Conservation (phyloP, 2,113 vertebrate species). For the Oreochromis niloticus region DNA sequence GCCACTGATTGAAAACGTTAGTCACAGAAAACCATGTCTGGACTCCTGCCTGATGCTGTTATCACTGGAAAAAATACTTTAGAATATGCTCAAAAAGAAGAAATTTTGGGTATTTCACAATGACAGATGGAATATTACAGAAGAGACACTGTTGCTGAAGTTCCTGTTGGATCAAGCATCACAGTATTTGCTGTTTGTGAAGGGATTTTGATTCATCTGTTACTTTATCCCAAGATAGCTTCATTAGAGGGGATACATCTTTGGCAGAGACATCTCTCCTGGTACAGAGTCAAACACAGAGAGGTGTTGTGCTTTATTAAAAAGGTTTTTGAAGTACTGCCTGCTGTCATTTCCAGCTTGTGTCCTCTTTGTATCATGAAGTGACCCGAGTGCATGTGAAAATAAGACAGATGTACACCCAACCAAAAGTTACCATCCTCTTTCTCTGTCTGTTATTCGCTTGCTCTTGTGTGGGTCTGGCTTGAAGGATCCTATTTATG, state of each 20-base stretch:
- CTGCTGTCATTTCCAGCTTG: constrained; percentile 20
- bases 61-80: neutral
- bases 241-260: constrained; percentile 17
- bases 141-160: neutral
- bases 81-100: neutral
- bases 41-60: neutral
- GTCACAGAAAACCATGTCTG: neutral
- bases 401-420: constrained; percentile 9
- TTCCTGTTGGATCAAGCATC: neutral
- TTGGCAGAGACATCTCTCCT: neutral
- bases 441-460: neutral
- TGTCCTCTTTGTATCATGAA: neutral
- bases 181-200: neutral
- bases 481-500: constrained; percentile 12
- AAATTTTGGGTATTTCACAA: neutral
- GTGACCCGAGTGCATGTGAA: constrained; percentile 9
- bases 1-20: neutral
- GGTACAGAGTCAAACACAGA: constrained; percentile 8
- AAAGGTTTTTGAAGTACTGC: neutral
- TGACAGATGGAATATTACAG: neutral
- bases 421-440: neutral
- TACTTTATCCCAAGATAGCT: constrained; percentile 16
- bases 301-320: neutral
- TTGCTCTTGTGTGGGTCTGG: neutral
- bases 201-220: neutral